Percentiles rank a stretch among this genome's conserved stretches.
Evolutionary conservation across 2,113 vertebrate species (phyloP).

Genomic region (Spea multiplicata): DNA sequence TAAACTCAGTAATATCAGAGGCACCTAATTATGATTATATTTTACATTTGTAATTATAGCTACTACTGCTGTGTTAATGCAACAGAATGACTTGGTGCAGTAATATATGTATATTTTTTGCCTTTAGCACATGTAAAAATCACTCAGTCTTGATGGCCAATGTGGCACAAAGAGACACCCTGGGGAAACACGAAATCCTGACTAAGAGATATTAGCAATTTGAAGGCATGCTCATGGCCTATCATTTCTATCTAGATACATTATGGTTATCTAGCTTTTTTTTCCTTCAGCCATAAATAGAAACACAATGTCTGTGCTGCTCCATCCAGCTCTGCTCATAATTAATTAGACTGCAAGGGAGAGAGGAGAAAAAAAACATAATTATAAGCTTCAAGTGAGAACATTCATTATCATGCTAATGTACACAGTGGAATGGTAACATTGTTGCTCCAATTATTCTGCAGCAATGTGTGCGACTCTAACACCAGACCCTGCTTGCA

Average conservation of each 20-base stretch:
- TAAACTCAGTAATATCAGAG: slow-evolving; percentile 1
- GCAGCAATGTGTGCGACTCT: slow-evolving; percentile 53
- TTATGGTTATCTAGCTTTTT: slow-evolving; percentile 46
- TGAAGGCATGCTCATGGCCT: background rate
- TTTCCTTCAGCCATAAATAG: slow-evolving; percentile 58
- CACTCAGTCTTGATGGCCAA: background rate
- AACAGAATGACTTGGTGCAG: background rate
- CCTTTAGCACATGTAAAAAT: background rate
- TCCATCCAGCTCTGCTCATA: slow-evolving; percentile 59
- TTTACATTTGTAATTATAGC: background rate
- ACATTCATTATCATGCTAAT: slow-evolving; percentile 71
- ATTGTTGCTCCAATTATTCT: slow-evolving; percentile 52
- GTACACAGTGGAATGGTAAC: slow-evolving; percentile 54
- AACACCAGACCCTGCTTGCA: slow-evolving; percentile 22
- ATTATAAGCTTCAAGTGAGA: slow-evolving; percentile 68
- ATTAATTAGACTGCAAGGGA: slow-evolving; percentile 65
- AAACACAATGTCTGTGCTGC: slow-evolving; percentile 52
- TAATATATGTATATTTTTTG: background rate
- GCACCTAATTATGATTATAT: slow-evolving; percentile 1
- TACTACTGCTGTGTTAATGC: background rate
- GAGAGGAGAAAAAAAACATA: slow-evolving; percentile 63
- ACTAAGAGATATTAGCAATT: slow-evolving; percentile 3
- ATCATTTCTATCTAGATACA: slow-evolving; percentile 22
- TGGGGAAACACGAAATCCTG: slow-evolving; percentile 3
- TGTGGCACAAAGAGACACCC: background rate